Evolutionary conservation across 2,797 vertebrate genomes (phyloP).

Genomic region (Acridotheres tristis): DNA sequence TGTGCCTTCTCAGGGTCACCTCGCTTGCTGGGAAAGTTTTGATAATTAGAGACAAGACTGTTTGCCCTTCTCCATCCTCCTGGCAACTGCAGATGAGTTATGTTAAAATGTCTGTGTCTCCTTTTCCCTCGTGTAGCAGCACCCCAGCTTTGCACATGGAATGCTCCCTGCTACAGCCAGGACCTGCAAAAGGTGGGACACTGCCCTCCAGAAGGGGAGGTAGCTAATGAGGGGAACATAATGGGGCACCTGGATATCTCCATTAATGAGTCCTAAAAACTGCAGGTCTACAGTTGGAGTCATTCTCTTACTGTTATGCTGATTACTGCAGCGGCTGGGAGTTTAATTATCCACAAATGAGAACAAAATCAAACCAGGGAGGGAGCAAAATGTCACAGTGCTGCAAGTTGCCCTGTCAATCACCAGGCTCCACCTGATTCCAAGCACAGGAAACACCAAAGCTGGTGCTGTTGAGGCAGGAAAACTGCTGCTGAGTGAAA

Average conservation of each 20-base stretch:
- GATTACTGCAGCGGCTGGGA: not conserved
- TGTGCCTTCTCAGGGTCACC: not conserved
- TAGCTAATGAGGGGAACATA: not conserved
- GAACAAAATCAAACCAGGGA: not conserved
- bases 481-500: not conserved
- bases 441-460: not conserved
- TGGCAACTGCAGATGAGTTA: not conserved
- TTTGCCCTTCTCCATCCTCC: not conserved
- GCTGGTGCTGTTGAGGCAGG: not conserved
- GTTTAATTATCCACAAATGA: not conserved
- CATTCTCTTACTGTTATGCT: not conserved
- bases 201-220: not conserved
- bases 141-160: not conserved
- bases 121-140: not conserved
- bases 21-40: not conserved
- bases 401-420: not conserved
- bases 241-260: not conserved
- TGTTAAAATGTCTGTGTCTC: not conserved
- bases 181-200: not conserved
- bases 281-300: not conserved
- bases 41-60: conserved; percentile 18
- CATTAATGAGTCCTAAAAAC: not conserved
- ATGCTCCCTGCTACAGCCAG: not conserved
- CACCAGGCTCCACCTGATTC: not conserved
- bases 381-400: not conserved